Base-by-base conservation (phyloP, 2,797 vertebrate genomes). In the Syndactyla subalaris region DNA sequence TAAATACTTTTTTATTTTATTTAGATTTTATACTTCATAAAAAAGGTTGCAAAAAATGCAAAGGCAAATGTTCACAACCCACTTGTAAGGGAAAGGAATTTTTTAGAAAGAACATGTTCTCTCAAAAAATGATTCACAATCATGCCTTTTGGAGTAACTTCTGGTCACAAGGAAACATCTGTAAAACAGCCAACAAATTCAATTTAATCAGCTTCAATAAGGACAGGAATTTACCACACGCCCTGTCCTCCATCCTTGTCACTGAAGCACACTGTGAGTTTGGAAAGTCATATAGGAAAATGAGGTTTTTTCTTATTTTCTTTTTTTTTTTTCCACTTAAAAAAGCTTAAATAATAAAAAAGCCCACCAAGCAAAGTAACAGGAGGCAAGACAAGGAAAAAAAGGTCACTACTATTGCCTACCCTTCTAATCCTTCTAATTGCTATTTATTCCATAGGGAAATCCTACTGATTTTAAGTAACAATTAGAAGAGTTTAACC, bases 391-490 rank as follows among this genome's bases (percentile, higher is more conserved):
- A 71, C 36, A 88, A 84, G 24, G 39, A 63, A 43, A 58, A 58
- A 92, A 93, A 65, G 46, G n/a, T 82, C 67, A 62, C 43, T 63
- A 32, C 52, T 75, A 6, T 27, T 81, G 54, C 65, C 70, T 85
- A 87, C 48, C 39, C 51, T 84, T 66, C 65, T 88, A 95, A 91
- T 94, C 80, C 54, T 85, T 43, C 86, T 87, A 91, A 91, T 79
- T 68, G 76, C 70, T 84, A 38, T 66, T 91, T 90, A 89, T 93
- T 91, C 65, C 76, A 70, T 17, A 23, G 46, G 58, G 57, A 90
- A 92, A 86, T 89, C 91, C 55, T 88, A 88, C 62, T 59, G 77
- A 88, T 86, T 88, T 87, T 43, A 88, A 81, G 58, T 39, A 88
- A 84, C 52, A 76, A 78, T 78, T 75, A 70, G 32, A 86, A 67